Evolutionary conservation across 2,888 invertebrate species (phyloP).

Genomic region (Philhelius pedissequus): DNA sequence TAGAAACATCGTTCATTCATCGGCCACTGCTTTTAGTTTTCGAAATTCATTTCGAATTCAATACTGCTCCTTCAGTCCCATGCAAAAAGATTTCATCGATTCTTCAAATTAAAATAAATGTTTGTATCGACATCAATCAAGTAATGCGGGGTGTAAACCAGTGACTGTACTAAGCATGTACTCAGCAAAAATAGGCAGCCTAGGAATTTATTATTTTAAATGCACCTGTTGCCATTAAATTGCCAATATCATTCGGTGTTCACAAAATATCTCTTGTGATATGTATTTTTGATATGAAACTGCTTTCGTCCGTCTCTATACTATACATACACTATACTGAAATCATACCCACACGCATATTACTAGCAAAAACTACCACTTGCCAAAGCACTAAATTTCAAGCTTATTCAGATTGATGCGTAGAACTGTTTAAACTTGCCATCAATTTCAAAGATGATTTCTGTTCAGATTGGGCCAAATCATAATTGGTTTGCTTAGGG

Average conservation of each 20-base stretch:
- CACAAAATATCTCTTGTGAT: background rate
- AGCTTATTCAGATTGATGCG: constrained; percentile 51
- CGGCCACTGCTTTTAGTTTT: no score
- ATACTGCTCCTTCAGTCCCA: no score
- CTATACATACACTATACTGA: background rate
- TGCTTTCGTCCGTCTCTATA: background rate
- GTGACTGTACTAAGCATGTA: background rate
- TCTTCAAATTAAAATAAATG: no score
- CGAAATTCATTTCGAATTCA: no score
- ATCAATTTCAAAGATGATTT: constrained; percentile 54
- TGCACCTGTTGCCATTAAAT: constrained; percentile 55
- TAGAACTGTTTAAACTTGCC: constrained; percentile 49
- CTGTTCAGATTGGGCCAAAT: constrained; percentile 45
- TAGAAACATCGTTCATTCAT: no score
- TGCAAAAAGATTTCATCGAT: no score
- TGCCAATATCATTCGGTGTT: constrained; percentile 1
- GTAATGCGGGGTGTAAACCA: background rate
- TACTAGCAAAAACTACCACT: background rate
- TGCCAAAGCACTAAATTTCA: background rate
- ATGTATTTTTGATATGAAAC: constrained; percentile 1
- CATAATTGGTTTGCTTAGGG: constrained; percentile 66
- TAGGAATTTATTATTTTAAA: constrained; percentile 10
- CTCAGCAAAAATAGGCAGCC: background rate
- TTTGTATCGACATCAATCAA: background rate
- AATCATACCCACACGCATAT: background rate